These are phyloP conservation scores for Antedon mediterranea DNA, from an alignment of 53 echinoderm and acorn worm species.

Conservation along the genomic window DNA sequence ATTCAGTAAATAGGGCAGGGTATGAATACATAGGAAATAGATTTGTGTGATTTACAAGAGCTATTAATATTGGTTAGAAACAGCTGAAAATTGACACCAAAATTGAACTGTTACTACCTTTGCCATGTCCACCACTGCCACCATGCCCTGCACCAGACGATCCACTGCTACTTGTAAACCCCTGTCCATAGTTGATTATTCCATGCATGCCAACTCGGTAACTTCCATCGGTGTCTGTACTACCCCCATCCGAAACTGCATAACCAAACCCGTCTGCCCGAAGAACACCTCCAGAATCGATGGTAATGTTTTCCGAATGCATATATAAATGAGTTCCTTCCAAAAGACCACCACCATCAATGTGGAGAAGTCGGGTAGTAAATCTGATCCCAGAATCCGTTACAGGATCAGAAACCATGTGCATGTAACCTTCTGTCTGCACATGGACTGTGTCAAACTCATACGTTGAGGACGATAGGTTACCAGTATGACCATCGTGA, in stretches of 20 bases:
- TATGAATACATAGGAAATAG: too few relatives aligned
- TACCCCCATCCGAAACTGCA: conserved; percentile 20
- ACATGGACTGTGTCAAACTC: conserved; percentile 56
- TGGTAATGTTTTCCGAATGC: conserved; percentile 54
- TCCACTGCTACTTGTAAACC: conserved; percentile 23
- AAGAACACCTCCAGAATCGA: conserved; percentile 63
- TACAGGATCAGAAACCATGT: conserved; percentile 69
- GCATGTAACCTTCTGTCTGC: conserved; percentile 62
- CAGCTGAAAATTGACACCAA: too few relatives aligned
- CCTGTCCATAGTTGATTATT: conserved; percentile 63
- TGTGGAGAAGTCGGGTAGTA: conserved; percentile 31
- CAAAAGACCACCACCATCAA: conserved; percentile 71
- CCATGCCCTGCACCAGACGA: conserved; percentile 79
- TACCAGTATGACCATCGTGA: conserved; percentile 40
- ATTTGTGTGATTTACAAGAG: too few relatives aligned
- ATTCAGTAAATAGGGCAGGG: too few relatives aligned
- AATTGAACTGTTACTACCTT: too few relatives aligned
- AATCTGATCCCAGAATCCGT: conserved; percentile 52
- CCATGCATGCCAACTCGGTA: conserved; percentile 53
- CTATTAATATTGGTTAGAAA: too few relatives aligned
- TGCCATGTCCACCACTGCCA: conserved; percentile 81
- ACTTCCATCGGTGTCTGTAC: conserved; percentile 46
- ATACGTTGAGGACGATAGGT: conserved; percentile 30
- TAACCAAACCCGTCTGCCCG: conserved; percentile 55
- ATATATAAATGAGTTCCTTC: conserved; percentile 68